phyloP scores from a whole-genome alignment of 2,888 invertebrate genomes.

The Fragum whitleyi region DNA sequence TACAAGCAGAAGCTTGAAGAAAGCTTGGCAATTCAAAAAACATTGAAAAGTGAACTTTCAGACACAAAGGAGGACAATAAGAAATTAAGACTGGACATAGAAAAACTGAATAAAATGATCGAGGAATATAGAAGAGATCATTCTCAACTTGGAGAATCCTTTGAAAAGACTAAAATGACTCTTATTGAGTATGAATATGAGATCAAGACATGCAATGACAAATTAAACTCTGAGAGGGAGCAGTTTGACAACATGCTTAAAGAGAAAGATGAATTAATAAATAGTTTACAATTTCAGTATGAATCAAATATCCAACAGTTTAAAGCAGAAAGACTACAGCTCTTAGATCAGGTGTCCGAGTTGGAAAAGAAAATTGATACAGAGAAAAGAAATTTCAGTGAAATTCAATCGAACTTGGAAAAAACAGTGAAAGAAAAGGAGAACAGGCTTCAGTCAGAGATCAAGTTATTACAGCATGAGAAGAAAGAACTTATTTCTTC shows the following conservation, averaged over 20 bases:
- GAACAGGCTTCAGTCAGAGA: conserved; percentile 2
- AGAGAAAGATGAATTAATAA: conserved; percentile 35
- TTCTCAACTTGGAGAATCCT: conserved; percentile 29
- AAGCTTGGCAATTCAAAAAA: conserved; percentile 22
- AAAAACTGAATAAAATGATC: conserved; percentile 30
- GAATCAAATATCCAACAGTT: conserved; percentile 35
- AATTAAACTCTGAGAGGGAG: conserved; percentile 26
- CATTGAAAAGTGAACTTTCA: conserved; percentile 39
- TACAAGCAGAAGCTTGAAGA: conserved; percentile 34
- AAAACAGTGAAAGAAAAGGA: conserved; percentile 30
- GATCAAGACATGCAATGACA: conserved; percentile 32
- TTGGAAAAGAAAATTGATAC: conserved; percentile 32
- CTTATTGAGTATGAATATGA: conserved; percentile 40
- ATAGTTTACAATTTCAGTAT: conserved; percentile 39
- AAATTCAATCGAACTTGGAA: conserved; percentile 12
- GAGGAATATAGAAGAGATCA: conserved; percentile 34
- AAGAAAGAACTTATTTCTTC: conserved; percentile 11
- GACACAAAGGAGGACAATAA: conserved; percentile 14
- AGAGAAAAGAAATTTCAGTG: conserved; percentile 28
- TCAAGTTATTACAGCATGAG: conserved; percentile 16
- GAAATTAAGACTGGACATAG: conserved; percentile 42
- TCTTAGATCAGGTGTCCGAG: conserved; percentile 22
- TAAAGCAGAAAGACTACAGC: conserved; percentile 21
- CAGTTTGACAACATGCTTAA: neutral
- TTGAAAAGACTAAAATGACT: conserved; percentile 36